These are phyloP conservation scores for Fundulus diaphanus DNA, from an alignment of 2,797 vertebrate genomes.

Conservation along the genomic window DNA sequence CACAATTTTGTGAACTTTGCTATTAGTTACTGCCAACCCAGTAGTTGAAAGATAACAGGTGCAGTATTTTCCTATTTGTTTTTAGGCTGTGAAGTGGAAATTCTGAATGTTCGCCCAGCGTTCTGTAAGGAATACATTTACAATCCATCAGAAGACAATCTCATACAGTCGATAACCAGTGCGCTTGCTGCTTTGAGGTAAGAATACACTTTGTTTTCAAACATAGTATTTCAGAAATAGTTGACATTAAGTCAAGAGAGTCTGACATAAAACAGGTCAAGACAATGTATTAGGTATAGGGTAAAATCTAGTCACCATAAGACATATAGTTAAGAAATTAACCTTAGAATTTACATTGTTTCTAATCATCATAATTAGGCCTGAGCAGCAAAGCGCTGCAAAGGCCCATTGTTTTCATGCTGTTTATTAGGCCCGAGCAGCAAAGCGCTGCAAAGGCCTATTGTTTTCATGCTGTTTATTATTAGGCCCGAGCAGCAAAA, in stretches of 20 bases:
- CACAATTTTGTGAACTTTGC: not conserved
- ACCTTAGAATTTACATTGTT: too few relatives aligned
- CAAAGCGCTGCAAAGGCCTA: too few relatives aligned
- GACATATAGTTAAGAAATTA: too few relatives aligned
- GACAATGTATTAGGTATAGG: too few relatives aligned
- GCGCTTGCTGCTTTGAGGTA: conserved; percentile 87
- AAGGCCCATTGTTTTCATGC: too few relatives aligned
- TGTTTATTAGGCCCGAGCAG: too few relatives aligned
- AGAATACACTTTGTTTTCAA: conserved; percentile 7
- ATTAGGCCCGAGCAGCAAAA: too few relatives aligned
- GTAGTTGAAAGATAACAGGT: not conserved
- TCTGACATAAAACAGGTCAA: not conserved
- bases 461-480: too few relatives aligned
- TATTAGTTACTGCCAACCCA: not conserved
- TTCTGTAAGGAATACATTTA: conserved; percentile 90
- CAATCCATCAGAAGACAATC: conserved; percentile 85
- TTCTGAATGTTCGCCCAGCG: conserved; percentile 87
- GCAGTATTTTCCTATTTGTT: not conserved
- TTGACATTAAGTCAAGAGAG: too few relatives aligned
- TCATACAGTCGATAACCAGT: conserved; percentile 83
- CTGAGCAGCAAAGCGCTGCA: too few relatives aligned
- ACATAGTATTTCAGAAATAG: not conserved
- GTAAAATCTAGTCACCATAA: too few relatives aligned
- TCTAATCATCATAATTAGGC: too few relatives aligned
- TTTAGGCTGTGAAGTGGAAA: conserved; percentile 93